These are phyloP conservation scores for Cephalopholis sonnerati DNA, from an alignment of 2,113 vertebrate species.

Conservation along the genomic window DNA sequence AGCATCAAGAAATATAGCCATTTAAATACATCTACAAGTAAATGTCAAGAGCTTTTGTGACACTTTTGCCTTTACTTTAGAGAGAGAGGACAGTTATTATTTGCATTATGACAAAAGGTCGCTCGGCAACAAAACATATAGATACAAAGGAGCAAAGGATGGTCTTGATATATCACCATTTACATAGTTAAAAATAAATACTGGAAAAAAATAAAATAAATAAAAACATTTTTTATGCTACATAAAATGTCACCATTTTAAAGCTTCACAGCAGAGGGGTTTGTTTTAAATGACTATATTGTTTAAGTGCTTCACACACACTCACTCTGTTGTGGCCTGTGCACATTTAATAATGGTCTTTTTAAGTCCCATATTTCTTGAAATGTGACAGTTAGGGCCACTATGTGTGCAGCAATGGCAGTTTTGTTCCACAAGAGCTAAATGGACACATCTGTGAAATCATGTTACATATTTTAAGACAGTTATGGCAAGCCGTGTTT, in stretches of 20 bases:
- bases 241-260: not conserved
- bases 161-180: not conserved
- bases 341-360: not conserved
- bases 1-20: not conserved
- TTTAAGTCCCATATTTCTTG: not conserved
- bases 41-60: not conserved
- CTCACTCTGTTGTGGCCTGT: not conserved
- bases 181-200: not conserved
- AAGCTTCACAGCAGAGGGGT: not conserved
- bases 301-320: not conserved
- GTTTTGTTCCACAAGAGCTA: not conserved
- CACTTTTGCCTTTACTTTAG: not conserved
- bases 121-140: not conserved
- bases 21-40: not conserved
- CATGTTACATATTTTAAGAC: not conserved
- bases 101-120: not conserved
- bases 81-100: not conserved
- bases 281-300: not conserved
- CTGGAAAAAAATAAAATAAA: not conserved
- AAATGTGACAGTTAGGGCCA: not conserved
- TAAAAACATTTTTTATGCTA: not conserved
- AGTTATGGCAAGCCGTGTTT: not conserved
- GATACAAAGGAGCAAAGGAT: not conserved
- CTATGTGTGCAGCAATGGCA: not conserved
- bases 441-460: not conserved